Percentiles rank a stretch among this genome's conserved stretches.
Conservation (phyloP, 2,888 invertebrate species). For the Trisateles emortualis region DNA sequence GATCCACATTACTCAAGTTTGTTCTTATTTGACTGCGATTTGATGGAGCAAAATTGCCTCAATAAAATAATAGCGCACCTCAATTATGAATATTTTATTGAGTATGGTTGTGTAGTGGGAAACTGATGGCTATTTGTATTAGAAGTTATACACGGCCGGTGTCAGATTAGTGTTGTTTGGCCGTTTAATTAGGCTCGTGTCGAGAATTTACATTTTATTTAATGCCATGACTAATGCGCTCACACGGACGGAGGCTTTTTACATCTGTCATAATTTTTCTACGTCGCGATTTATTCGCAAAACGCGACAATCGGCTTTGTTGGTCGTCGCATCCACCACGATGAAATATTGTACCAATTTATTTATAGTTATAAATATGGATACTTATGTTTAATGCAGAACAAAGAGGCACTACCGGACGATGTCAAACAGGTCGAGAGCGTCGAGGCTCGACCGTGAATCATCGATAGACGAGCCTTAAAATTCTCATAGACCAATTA, state of each 20-base stretch:
- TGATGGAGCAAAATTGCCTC: conserved; percentile 76
- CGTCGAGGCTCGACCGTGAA: conserved; percentile 58
- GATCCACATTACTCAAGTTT: conserved; percentile 83
- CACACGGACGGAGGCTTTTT: conserved; percentile 63
- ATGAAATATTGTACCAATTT: conserved; percentile 73
- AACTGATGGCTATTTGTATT: conserved; percentile 63
- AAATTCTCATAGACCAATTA: conserved; percentile 68
- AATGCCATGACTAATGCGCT: conserved; percentile 78
- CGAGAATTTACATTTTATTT: conserved; percentile 75
- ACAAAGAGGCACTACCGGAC: conserved; percentile 61
- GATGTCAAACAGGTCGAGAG: conserved; percentile 52
- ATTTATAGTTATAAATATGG: conserved; percentile 68
- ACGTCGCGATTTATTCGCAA: conserved; percentile 83
- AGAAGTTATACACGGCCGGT: conserved; percentile 54
- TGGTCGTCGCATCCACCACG: conserved; percentile 58
- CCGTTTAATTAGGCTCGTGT: conserved; percentile 70
- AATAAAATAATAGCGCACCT: conserved; percentile 75
- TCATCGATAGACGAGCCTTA: conserved; percentile 61
- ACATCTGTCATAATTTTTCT: conserved; percentile 86
- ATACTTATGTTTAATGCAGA: conserved; percentile 57
- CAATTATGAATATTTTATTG: conserved; percentile 67
- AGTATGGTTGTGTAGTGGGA: conserved; percentile 42
- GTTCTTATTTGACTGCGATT: conserved; percentile 83
- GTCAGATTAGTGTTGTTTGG: conserved; percentile 71
- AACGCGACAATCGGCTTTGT: conserved; percentile 80